Evolutionary conservation across 2,113 vertebrate species (phyloP).

Genomic region (Caloenas nicobarica): DNA sequence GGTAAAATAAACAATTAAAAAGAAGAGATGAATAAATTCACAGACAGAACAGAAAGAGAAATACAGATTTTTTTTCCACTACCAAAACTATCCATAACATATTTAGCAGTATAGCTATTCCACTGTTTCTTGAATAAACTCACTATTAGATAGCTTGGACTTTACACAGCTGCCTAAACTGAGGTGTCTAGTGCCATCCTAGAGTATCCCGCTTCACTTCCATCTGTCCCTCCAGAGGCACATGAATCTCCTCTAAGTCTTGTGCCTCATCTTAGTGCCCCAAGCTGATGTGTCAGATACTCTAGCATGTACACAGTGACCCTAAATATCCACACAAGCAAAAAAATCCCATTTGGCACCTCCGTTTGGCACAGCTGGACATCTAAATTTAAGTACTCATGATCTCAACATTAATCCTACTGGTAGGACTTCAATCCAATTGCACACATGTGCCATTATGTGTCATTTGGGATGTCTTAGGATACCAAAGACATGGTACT

Average conservation of each 20-base stretch:
- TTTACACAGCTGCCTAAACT: not conserved
- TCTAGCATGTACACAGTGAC: not conserved
- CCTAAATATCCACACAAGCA: fast-evolving
- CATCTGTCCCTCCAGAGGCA: not conserved
- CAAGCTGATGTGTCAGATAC: not conserved
- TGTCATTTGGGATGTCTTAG: not conserved
- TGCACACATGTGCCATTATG: not conserved
- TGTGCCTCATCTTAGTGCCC: not conserved
- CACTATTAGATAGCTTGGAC: not conserved
- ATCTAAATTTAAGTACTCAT: not conserved
- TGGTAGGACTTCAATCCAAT: not conserved
- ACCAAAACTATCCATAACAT: slow-evolving; percentile 36
- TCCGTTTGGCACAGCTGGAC: not conserved
- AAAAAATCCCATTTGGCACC: not conserved
- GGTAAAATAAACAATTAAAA: slow-evolving; percentile 65
- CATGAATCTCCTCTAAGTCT: not conserved
- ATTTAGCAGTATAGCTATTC: not conserved
- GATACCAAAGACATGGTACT: fast-evolving
- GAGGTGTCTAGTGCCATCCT: not conserved
- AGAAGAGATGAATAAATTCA: slow-evolving; percentile 26
- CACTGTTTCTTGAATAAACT: slow-evolving; percentile 27
- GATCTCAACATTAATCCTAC: not conserved
- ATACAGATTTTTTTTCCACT: not conserved
- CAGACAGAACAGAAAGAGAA: slow-evolving; percentile 52
- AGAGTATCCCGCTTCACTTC: not conserved